Conservation (phyloP, 2,113 vertebrate genomes). For the Apodemus sylvaticus region DNA sequence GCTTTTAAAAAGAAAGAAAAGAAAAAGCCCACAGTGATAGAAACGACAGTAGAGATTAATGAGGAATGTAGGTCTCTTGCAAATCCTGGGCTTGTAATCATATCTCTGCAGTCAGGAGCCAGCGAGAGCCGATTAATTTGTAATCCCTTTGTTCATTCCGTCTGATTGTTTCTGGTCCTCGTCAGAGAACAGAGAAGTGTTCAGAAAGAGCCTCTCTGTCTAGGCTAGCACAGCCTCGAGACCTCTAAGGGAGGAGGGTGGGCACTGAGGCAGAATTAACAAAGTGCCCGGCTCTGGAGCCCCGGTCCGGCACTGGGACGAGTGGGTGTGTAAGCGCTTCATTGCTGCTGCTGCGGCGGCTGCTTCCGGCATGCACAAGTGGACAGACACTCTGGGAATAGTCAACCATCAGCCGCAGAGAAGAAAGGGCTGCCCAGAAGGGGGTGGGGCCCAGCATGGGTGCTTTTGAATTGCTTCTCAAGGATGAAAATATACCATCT, state of each 20-base stretch:
- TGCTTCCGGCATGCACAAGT: not conserved
- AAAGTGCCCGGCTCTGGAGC: not conserved
- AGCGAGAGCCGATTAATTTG: constrained; percentile 60
- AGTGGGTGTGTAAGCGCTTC: not conserved
- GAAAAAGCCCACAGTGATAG: constrained; percentile 29
- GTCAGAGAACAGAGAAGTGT: constrained; percentile 39
- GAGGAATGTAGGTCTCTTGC: constrained; percentile 65
- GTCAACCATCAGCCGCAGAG: not conserved
- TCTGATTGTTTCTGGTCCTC: constrained; percentile 71
- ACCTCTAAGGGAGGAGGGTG: constrained; percentile 6
- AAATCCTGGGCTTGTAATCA: constrained; percentile 66
- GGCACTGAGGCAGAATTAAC: constrained; percentile 26
- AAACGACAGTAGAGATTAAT: constrained; percentile 67
- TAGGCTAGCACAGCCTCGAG: not conserved
- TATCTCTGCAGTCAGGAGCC: constrained; percentile 66
- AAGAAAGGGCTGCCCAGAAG: not conserved
- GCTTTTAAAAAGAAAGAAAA: not conserved
- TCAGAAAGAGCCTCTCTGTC: not conserved
- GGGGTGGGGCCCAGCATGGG: not conserved
- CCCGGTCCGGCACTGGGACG: not conserved
- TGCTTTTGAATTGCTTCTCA: not conserved
- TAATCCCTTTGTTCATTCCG: constrained; percentile 75
- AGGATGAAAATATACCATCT: not conserved
- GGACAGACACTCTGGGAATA: not conserved
- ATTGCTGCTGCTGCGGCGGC: not conserved